phyloP scores from a whole-genome alignment of 2,888 invertebrate species.

The Anthophora plumipes region DNA sequence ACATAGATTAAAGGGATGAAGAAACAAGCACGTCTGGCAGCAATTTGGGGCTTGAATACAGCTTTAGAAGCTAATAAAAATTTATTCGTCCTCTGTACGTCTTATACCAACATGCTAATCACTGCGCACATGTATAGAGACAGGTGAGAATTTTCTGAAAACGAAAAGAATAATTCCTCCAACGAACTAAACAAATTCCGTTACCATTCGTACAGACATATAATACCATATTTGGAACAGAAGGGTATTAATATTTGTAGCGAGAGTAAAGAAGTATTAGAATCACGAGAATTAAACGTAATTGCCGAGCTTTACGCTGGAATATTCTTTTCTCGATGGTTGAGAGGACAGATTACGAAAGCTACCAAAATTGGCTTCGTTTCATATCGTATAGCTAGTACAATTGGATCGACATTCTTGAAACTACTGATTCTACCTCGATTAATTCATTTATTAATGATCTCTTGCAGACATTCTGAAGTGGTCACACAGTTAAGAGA shows the following conservation, averaged over 20 bases:
- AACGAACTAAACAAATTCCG: not conserved
- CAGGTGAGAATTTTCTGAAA: constrained; percentile 68
- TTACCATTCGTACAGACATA: constrained; percentile 63
- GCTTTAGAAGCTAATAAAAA: constrained; percentile 86
- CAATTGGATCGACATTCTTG: constrained; percentile 78
- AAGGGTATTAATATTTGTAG: constrained; percentile 83
- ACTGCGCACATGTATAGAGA: constrained; percentile 80
- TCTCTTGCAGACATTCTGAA: constrained; percentile 82
- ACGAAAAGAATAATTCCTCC: too few species aligned
- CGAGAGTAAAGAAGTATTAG: constrained; percentile 80
- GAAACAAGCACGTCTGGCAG: constrained; percentile 86
- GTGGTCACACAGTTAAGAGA: constrained; percentile 84
- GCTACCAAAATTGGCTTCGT: constrained; percentile 84
- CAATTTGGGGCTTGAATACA: constrained; percentile 86
- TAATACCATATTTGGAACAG: constrained; percentile 82
- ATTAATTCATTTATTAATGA: constrained; percentile 81
- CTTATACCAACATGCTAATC: constrained; percentile 86
- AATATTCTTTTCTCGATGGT: constrained; percentile 84
- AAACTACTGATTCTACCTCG: constrained; percentile 82
- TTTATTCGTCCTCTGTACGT: constrained; percentile 86
- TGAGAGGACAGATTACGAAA: constrained; percentile 80
- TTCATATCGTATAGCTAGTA: constrained; percentile 80
- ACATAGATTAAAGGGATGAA: constrained; percentile 78
- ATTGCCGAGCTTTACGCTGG: constrained; percentile 84
- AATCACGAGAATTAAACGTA: constrained; percentile 84